A percentile compares a stretch with the other conserved stretches of the same genome.
Evolutionary conservation across 2,113 vertebrate genomes (phyloP).

Genomic region (Ctenomys sociabilis): DNA sequence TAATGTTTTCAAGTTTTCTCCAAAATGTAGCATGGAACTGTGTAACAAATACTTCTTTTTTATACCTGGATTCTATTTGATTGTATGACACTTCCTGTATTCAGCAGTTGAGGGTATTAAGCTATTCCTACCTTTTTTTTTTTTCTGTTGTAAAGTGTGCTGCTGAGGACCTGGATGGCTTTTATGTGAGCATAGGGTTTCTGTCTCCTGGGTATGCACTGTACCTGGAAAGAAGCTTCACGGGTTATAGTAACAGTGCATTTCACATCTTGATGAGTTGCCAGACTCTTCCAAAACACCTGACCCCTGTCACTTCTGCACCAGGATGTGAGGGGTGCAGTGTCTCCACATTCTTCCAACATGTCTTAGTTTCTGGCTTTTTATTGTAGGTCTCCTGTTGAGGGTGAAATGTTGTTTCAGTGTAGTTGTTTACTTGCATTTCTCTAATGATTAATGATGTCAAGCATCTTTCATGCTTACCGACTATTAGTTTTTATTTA

Average conservation of each 20-base stretch:
- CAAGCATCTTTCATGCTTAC: background rate
- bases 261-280: background rate
- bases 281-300: background rate
- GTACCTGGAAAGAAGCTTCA: background rate
- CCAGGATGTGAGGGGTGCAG: background rate
- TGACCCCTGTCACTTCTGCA: background rate
- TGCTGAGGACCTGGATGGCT: background rate
- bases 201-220: background rate
- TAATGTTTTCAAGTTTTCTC: constrained; percentile 6
- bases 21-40: background rate
- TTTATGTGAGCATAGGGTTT: background rate
- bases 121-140: background rate
- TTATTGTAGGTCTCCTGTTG: background rate
- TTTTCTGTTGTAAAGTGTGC: background rate
- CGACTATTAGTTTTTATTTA: too few species aligned
- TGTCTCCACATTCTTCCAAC: background rate
- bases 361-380: background rate
- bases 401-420: background rate
- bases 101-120: background rate
- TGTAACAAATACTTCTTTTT: background rate
- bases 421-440: background rate
- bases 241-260: background rate
- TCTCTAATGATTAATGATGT: background rate
- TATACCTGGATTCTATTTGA: background rate
- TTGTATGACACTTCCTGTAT: background rate